These are phyloP conservation scores for Tringa solitaria DNA, from an alignment of 2,113 vertebrate genomes.

Conservation along the genomic window DNA sequence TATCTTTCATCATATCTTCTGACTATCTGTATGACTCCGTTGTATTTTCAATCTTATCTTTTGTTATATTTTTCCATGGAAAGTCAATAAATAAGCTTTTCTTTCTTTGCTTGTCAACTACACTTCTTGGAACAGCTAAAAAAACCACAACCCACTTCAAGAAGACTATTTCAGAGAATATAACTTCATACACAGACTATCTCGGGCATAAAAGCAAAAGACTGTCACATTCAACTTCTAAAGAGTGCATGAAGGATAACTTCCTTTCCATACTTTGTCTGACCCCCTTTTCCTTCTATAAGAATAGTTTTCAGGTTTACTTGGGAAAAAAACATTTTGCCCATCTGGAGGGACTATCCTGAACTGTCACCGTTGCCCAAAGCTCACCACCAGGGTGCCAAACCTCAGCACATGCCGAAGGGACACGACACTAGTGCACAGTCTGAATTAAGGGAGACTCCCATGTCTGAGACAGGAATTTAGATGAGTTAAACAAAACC, in stretches of 20 bases:
- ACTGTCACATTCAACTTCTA: neutral
- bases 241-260: neutral
- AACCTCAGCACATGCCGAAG: neutral
- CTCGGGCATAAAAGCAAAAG: neutral
- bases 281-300: neutral
- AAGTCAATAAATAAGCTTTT: slow-evolving; percentile 7
- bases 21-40: neutral
- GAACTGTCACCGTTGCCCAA: neutral
- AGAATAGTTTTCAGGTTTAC: neutral
- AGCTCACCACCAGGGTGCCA: neutral
- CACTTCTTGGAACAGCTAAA: neutral
- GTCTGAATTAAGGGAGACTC: neutral
- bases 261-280: neutral
- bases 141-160: neutral
- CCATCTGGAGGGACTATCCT: neutral
- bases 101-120: slow-evolving; percentile 1
- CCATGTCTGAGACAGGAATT: neutral
- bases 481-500: neutral
- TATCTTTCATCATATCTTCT: neutral
- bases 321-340: neutral
- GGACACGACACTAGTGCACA: rapidly evolving
- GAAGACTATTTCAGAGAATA: neutral
- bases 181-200: neutral
- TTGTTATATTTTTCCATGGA: neutral
- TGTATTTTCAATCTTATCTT: neutral